Evolutionary conservation across 92 coral and sea anemone genomes (phyloP).

Genomic region (Plumapathes pennacea): DNA sequence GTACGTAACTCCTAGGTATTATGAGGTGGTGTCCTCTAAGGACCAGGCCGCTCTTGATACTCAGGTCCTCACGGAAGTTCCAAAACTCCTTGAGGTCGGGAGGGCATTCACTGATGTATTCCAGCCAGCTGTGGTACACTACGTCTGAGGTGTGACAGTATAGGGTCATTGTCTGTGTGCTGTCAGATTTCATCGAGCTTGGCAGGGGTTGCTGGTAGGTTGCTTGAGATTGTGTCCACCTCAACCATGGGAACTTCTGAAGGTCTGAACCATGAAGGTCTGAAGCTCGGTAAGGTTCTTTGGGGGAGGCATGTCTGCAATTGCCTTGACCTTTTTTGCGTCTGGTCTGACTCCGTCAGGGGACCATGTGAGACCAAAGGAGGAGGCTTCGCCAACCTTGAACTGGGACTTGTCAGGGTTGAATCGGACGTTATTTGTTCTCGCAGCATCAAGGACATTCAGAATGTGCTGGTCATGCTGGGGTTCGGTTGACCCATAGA

Average conservation of each 20-base stretch:
- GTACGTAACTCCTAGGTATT: conserved; percentile 36
- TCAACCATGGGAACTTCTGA: conserved; percentile 24
- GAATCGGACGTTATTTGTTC: conserved; percentile 37
- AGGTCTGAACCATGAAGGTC: conserved; percentile 62
- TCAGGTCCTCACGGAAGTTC: conserved; percentile 54
- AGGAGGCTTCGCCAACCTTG: conserved; percentile 50
- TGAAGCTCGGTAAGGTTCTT: conserved; percentile 49
- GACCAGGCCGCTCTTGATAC: conserved; percentile 49
- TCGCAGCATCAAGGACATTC: conserved; percentile 42
- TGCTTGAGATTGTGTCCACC: conserved; percentile 39
- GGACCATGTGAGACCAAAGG: conserved; percentile 56
- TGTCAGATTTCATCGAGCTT: conserved; percentile 34
- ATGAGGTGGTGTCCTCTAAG: conserved; percentile 38
- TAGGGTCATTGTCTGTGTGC: conserved; percentile 13
- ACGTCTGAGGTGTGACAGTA: conserved; percentile 34
- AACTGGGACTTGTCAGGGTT: conserved; percentile 58
- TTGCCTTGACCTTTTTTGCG: conserved; percentile 24
- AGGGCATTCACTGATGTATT: conserved; percentile 20
- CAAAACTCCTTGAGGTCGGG: conserved; percentile 38
- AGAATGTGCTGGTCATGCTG: conserved; percentile 57
- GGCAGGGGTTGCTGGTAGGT: conserved; percentile 37
- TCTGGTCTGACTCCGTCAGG: conserved; percentile 29
- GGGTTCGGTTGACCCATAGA: conserved; percentile 25
- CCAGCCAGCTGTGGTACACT: conserved; percentile 47
- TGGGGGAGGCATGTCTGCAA: conserved; percentile 50